Base-by-base conservation (phyloP, 1,140 invertebrate species). In the Lordiphosa clarofinis region DNA sequence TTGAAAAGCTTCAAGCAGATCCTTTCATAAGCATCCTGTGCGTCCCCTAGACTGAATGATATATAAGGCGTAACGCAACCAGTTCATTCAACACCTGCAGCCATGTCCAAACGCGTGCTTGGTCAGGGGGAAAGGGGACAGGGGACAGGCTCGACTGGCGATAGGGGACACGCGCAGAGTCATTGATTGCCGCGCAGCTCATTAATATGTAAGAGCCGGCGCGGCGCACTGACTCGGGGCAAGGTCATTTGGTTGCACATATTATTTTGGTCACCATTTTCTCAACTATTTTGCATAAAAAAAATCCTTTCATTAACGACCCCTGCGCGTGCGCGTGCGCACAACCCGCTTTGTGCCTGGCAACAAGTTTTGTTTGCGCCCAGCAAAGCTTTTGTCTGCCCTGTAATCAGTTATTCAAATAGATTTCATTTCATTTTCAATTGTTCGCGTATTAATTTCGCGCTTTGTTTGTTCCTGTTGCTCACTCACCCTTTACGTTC, bases 381-480 rank as follows among this genome's bases (percentile, higher is more conserved):
- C 24, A 28, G 28, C 13, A 48, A 44, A 54, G 43, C 44, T 66
- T 52, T 44, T 68, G n/a, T 43, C 13, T 53, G 10, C n/a, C 46
- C 33, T 54, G 54, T 84, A 84, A 84, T 84, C 78, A 65, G 70
- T 84, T 66, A 84, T 73, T 84, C 78, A 84, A 84, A 84, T 84
- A 84, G 73, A 73, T 73, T 84, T 61, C 11, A 70, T 66, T 82
- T 49, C 64, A 56, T 47, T 59, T 49, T 4, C 66, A 50, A 82
- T 82, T 84, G 73, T 70, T 62, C 44, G 42, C 59, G 56, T 54
- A 75, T 72, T 78, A 78, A 72, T 58, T 81, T 66, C 12, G 47
- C 55, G 38, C 54, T 66, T 62, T 60, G 47, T 64, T 39, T 12
- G 4, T 21, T 66, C 54, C 62, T 73, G 48, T 62, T 66, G 62